Base-by-base conservation (phyloP, 1,140 invertebrate species). In the Trypoxylus dichotomus region DNA sequence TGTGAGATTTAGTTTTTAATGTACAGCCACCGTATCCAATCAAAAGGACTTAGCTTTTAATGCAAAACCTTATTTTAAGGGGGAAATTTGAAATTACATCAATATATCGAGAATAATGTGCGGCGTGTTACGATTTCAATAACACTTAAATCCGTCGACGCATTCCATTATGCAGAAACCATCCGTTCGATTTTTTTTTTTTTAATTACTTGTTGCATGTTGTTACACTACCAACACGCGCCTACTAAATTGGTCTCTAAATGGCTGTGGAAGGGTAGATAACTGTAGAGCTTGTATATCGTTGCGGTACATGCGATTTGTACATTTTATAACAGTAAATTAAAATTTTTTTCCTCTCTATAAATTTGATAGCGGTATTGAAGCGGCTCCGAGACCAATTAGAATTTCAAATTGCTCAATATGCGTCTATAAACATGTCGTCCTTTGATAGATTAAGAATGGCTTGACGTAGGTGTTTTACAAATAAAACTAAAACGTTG, bases 1-100 rank as follows among this genome's bases (percentile, higher is more conserved):
- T 81, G 73, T 80, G 79, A 82, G 83, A 83, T 85, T 83, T 84
- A 85, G 76, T 85, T 85, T 85, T 85, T 85, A 85, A 85, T 85
- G 83, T 85, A 82, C 80, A 75, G 80, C 75, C 76, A 77, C 75
- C 77, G 79, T 83, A 83, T 85, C 84, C 83, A 84, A 85, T 85
- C 83, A 83, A 79, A 83, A 76, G 77, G 78, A 81, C 81, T 81
- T 84, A 82, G n/a, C 13, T 19, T 25, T 24, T 63, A 63, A 47
- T 47, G 43, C 1, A 19, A 63, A 25, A 63, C 60, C 25, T 63
- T 25, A 63, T 10, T 63, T 63, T 63, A 63, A 19, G 25, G 25
- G 19, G 19, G 19, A 63, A 10, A 11, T 11, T 47, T 3, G n/a
- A 63, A 19, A 24, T 58, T 19, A 21, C n/a, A n/a, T n/a, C n/a